Evolutionary conservation across 2,888 invertebrate species (phyloP).

Genomic region (Xanthostigma xanthostigma): DNA sequence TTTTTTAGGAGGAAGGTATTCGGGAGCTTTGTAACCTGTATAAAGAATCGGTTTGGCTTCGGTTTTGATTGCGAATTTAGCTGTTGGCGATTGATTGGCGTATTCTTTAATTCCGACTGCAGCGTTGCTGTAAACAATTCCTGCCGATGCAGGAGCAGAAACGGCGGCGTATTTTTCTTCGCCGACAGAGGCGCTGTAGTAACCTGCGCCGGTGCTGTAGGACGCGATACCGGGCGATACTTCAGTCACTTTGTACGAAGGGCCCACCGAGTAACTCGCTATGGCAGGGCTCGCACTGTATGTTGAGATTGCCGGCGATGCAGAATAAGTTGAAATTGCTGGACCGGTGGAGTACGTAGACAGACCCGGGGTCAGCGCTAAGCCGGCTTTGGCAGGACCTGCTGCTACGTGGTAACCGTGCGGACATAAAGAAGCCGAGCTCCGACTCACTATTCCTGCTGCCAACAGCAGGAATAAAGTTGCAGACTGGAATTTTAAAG

Average conservation of each 20-base stretch:
- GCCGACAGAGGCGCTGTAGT: neutral
- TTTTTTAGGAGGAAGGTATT: constrained; percentile 15
- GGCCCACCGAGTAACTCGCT: constrained; percentile 25
- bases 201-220: neutral
- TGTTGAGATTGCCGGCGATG: constrained; percentile 15
- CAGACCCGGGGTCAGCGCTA: constrained; percentile 9
- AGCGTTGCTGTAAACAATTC: constrained; percentile 21
- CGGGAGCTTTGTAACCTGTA: too few relatives aligned
- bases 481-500: too few relatives aligned
- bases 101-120: constrained; percentile 20
- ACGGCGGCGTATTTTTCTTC: too few relatives aligned
- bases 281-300: constrained; percentile 24
- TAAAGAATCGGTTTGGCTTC: too few relatives aligned
- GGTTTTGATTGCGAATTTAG: constrained; percentile 22
- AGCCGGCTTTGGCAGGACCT: neutral
- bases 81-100: constrained; percentile 26
- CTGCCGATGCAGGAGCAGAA: neutral
- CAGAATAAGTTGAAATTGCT: constrained; percentile 6
- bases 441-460: too few relatives aligned
- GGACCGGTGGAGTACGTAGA: constrained; percentile 13
- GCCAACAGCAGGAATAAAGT: too few relatives aligned
- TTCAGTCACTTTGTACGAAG: constrained; percentile 8
- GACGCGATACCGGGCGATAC: neutral
- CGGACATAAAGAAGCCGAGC: too few relatives aligned
- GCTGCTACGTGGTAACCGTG: neutral